Percentiles rank a stretch among this genome's conserved stretches.
These are phyloP conservation scores for Conops quadrifasciatus DNA, from an alignment of 2,888 invertebrate species.

Conservation along the genomic window DNA sequence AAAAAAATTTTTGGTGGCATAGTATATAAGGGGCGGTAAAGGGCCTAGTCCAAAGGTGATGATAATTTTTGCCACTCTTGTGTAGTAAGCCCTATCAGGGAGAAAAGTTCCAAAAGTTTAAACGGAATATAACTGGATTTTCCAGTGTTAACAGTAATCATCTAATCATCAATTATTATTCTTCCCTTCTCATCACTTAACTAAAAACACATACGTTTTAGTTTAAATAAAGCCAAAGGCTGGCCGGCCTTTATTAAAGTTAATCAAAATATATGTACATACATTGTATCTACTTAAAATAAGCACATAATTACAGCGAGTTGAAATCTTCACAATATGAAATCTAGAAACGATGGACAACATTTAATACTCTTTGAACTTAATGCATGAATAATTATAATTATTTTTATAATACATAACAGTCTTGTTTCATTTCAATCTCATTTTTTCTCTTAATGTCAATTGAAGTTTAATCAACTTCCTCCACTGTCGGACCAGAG, in stretches of 20 bases:
- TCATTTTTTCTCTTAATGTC: not conserved
- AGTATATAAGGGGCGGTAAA: too few species aligned
- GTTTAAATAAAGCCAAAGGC: conserved; percentile 16
- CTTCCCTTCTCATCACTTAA: not conserved
- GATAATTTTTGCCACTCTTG: too few species aligned
- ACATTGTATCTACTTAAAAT: not conserved
- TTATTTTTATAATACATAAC: not conserved
- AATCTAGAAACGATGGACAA: not conserved
- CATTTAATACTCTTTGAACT: not conserved
- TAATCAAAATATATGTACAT: not conserved
- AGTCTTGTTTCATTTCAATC: not conserved
- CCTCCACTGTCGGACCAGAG: conserved; percentile 62
- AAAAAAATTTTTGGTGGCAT: too few species aligned
- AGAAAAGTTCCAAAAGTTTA: too few species aligned
- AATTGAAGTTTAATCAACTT: conserved; percentile 62
- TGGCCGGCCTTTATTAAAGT: conserved; percentile 31
- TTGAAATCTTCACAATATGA: not conserved
- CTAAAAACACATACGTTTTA: not conserved
- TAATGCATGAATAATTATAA: too few species aligned
- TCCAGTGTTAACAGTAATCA: too few species aligned
- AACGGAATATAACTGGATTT: too few species aligned
- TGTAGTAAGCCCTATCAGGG: too few species aligned
- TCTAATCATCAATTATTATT: too few species aligned
- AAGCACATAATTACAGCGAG: not conserved
- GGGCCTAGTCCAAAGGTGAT: too few species aligned